Percentiles rank a stretch among this genome's conserved stretches.
phyloP scores from a whole-genome alignment of 1,140 invertebrate genomes.

The Octopus bimaculoides region DNA sequence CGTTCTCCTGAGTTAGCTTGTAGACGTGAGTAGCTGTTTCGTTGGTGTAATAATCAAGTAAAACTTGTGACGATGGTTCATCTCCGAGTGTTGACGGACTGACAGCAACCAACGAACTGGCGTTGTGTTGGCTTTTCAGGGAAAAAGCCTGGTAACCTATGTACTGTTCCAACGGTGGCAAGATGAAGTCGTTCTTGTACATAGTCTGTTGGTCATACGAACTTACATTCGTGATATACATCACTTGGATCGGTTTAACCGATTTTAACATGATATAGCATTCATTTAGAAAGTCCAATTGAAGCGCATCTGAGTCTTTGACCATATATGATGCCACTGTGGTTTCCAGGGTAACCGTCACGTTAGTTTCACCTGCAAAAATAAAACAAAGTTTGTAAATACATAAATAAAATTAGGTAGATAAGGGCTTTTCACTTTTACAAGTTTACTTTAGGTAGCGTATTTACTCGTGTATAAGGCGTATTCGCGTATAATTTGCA shows the following conservation, averaged over 20 bases:
- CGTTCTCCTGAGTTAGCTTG: not conserved
- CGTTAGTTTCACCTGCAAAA: not conserved
- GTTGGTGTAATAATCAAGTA: not conserved
- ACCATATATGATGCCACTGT: not conserved
- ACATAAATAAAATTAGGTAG: too few species aligned
- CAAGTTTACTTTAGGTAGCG: too few species aligned
- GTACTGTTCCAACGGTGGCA: constrained; percentile 26
- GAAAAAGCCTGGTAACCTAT: constrained; percentile 18
- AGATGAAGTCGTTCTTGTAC: constrained; percentile 23
- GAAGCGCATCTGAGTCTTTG: not conserved
- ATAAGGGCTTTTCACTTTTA: too few species aligned
- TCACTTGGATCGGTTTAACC: not conserved
- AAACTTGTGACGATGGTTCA: not conserved
- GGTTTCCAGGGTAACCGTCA: not conserved
- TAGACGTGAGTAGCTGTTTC: not conserved
- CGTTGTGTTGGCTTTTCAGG: not conserved
- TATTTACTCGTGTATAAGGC: too few species aligned
- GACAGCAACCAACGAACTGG: not conserved
- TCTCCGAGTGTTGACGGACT: not conserved
- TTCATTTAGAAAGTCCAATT: not conserved
- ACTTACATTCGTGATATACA: constrained; percentile 2
- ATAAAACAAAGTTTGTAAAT: not conserved
- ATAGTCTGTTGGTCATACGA: not conserved
- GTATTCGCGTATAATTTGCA: too few species aligned
- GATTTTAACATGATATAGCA: not conserved